A percentile compares a stretch with the other conserved stretches of the same genome.
Conservation (phyloP, 2,888 invertebrate genomes). For the Ellobium chinense region DNA sequence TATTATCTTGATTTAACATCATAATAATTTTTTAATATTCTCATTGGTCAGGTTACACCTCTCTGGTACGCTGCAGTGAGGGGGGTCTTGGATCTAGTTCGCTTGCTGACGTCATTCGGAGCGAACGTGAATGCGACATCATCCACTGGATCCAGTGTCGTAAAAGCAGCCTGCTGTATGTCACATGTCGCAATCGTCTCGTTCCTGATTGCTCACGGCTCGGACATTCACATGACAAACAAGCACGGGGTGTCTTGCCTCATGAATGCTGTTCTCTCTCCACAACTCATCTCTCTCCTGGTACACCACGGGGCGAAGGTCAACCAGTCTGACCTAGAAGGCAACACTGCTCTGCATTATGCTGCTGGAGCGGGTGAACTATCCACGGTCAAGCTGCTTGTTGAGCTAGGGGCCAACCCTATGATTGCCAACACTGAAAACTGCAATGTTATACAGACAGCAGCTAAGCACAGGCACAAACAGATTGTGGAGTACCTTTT, state of each 20-base stretch:
- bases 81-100: conserved; percentile 13
- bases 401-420: conserved; percentile 62
- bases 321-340: conserved; percentile 58
- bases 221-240: conserved; percentile 10
- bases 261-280: conserved; percentile 12
- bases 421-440: conserved; percentile 56
- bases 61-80: conserved; percentile 35
- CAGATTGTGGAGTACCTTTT: conserved; percentile 32
- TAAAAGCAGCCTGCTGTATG: conserved; percentile 31
- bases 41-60: conserved; percentile 46
- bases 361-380: conserved; percentile 66
- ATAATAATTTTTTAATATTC: too few species aligned
- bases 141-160: conserved; percentile 17
- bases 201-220: conserved; percentile 8
- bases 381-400: conserved; percentile 62
- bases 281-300: conserved; percentile 1
- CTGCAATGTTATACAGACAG: conserved; percentile 51
- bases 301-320: conserved; percentile 62
- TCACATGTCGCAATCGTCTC: not conserved
- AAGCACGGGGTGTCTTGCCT: conserved; percentile 23
- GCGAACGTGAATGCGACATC: conserved; percentile 31
- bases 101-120: conserved; percentile 3
- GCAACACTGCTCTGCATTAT: conserved; percentile 70
- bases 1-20: too few species aligned
- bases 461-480: conserved; percentile 35